Evolutionary conservation across 2,888 invertebrate genomes (phyloP), one percentile per base, ranked within the genome.

Genomic region (Pammene fasciana): DNA sequence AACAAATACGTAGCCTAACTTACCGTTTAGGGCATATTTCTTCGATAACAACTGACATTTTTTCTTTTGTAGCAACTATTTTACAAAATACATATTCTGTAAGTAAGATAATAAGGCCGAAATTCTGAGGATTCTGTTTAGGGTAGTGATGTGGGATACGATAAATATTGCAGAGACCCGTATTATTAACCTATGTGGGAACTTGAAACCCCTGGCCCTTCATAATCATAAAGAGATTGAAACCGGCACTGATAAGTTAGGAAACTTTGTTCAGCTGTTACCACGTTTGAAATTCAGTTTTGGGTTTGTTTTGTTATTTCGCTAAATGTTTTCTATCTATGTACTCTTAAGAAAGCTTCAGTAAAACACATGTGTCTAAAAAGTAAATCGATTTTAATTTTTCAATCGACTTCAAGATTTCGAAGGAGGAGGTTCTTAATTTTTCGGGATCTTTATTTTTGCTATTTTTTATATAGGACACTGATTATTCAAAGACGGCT

Each of bases 181-280:
- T 68, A 64, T 57, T 68, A 45, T 64, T 64, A 54, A 65, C 64
- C 64, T 65, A 57, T 52, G 52, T 46, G 14, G 68, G 45, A 68
- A 68, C 64, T 68, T 65, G 9, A 57, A 68, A 52, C 64, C 57
- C 16, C n/a, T 43, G 56, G 45, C 45, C 68, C 59, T 59, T 65
- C 64, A 68, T 59, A 65, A 59, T 64, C 64, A 64, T 68, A 68
- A 54, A 59, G 68, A 65, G 38, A 59, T 64, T 64, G 64, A 45
- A 59, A 26, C 59, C 52, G 18, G 52, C 36, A 16, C 57, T 65
- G 64, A 54, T 68, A 68, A 65, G 57, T 64, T 59, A 14, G 45
- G 45, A 36, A 65, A 54, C 14, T 64, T 36, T 14, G 50, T 34
- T 48, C 65, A 66, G 14, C 41, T 57, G 56, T 41, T 48, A 36